Evolutionary conservation across 2,888 invertebrate genomes (phyloP).

Genomic region (Perizoma flavofasciatum): DNA sequence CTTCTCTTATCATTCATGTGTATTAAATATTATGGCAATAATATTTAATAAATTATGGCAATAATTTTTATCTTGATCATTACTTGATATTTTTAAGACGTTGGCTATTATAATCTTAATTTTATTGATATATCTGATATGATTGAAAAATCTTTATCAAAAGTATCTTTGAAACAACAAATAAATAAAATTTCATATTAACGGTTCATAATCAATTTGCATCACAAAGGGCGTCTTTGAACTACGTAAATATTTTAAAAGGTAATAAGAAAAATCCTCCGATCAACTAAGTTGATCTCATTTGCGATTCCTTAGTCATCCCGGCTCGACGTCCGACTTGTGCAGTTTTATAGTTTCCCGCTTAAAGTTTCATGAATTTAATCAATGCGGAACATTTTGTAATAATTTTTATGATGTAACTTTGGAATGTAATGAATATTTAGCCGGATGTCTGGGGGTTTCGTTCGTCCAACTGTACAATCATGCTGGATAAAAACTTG

Average conservation of each 20-base stretch:
- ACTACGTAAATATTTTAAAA: conserved; percentile 31
- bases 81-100: too few relatives aligned
- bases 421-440: conserved; percentile 60
- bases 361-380: conserved; percentile 68
- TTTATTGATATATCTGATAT: too few relatives aligned
- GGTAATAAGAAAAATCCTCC: conserved; percentile 36
- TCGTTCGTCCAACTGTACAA: neutral
- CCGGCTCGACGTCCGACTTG: conserved; percentile 49
- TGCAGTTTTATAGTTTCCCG: conserved; percentile 72
- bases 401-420: conserved; percentile 66
- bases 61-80: too few relatives aligned
- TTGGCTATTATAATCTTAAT: too few relatives aligned
- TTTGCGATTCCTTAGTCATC: conserved; percentile 59
- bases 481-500: too few relatives aligned
- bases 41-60: too few relatives aligned
- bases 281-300: conserved; percentile 51
- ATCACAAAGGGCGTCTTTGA: conserved; percentile 20
- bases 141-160: too few relatives aligned
- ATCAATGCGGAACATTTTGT: conserved; percentile 64
- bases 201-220: conserved; percentile 3
- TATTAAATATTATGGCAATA: too few relatives aligned
- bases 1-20: too few relatives aligned
- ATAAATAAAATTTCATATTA: neutral
- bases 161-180: too few relatives aligned
- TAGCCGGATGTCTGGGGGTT: conserved; percentile 36